Conservation (phyloP, 2,888 invertebrate genomes). For the Torymus texanus region DNA sequence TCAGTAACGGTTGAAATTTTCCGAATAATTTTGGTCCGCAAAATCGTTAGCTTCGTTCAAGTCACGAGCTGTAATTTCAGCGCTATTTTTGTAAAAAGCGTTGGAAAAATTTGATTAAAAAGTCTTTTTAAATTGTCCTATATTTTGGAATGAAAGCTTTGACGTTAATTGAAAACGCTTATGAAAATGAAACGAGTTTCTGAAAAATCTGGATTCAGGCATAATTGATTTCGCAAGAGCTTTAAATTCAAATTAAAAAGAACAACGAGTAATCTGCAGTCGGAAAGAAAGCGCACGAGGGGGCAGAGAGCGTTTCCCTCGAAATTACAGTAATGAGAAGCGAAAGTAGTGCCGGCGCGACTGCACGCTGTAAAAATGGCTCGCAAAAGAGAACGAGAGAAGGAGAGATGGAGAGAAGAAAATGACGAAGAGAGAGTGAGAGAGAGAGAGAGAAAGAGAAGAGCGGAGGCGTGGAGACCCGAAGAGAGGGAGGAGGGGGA, state of each 20-base stretch:
- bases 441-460: background rate
- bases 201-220: too few species aligned
- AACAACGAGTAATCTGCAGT: constrained; percentile 6
- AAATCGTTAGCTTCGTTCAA: too few species aligned
- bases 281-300: background rate
- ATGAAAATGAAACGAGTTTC: too few species aligned
- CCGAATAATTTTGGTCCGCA: too few species aligned
- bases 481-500: background rate
- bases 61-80: too few species aligned
- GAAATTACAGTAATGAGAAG: constrained; percentile 34
- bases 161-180: too few species aligned
- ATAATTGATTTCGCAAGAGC: background rate
- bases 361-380: constrained; percentile 37
- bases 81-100: too few species aligned
- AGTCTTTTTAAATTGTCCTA: too few species aligned
- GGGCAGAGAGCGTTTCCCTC: background rate
- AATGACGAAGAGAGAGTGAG: constrained; percentile 8
- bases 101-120: too few species aligned
- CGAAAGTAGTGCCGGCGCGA: constrained; percentile 18
- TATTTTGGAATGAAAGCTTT: too few species aligned
- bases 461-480: background rate
- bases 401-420: constrained; percentile 9
- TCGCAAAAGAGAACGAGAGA: constrained; percentile 1
- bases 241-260: background rate
- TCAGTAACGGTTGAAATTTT: too few species aligned